phyloP scores from a whole-genome alignment of 2,888 invertebrate species.

The Chrysina gloriosa region DNA sequence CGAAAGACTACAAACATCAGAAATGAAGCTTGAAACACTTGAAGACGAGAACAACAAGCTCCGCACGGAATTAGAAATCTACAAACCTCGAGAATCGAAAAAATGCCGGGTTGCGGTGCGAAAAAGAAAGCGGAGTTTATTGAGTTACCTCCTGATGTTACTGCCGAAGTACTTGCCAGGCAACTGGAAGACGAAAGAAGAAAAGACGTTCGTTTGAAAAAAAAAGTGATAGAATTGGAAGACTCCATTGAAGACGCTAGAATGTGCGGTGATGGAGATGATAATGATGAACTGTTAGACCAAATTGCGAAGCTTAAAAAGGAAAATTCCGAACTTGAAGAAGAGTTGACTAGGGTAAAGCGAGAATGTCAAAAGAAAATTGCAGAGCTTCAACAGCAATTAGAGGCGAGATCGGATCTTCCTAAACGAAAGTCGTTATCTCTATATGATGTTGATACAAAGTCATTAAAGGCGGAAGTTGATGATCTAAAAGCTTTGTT shows the following conservation, averaged over 20 bases:
- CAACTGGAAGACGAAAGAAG: constrained; percentile 49
- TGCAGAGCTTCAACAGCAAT: constrained; percentile 8
- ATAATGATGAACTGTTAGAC: constrained; percentile 22
- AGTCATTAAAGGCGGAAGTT: constrained; percentile 10
- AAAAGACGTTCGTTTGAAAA: constrained; percentile 36
- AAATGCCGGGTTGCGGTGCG: constrained; percentile 22
- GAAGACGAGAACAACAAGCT: constrained; percentile 39
- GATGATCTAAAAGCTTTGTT: constrained; percentile 25
- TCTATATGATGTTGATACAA: constrained; percentile 7
- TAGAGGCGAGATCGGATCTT: not conserved
- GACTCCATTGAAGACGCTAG: constrained; percentile 36
- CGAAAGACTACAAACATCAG: constrained; percentile 33
- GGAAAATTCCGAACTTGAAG: constrained; percentile 27
- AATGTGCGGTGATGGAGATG: constrained; percentile 17
- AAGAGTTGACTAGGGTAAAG: constrained; percentile 12
- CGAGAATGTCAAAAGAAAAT: constrained; percentile 22
- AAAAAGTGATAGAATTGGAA: constrained; percentile 31
- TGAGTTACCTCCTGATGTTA: constrained; percentile 39
- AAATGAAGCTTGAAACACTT: constrained; percentile 21
- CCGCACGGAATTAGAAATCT: constrained; percentile 21
- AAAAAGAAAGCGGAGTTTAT: not conserved
- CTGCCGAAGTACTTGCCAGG: constrained; percentile 50
- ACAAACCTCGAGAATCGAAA: constrained; percentile 12
- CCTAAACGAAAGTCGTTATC: not conserved
- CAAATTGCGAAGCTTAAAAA: constrained; percentile 36